Evolutionary conservation across 2,888 invertebrate species (phyloP).

Genomic region (Acrobasis repandana): DNA sequence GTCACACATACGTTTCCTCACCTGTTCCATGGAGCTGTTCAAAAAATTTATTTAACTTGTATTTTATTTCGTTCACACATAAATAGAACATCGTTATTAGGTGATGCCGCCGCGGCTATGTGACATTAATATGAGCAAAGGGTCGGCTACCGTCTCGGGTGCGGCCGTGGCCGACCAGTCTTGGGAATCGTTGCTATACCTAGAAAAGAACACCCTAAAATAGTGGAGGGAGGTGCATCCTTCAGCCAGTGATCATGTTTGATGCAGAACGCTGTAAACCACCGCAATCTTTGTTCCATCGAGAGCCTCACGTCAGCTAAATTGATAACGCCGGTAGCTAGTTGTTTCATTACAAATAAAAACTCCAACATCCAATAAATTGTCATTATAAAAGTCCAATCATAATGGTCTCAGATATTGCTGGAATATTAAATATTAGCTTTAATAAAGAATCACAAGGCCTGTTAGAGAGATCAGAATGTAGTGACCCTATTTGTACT

Average conservation of each 20-base stretch:
- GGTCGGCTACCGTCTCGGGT: slow-evolving; percentile 71
- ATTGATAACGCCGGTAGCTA: slow-evolving; percentile 63
- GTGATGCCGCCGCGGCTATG: slow-evolving; percentile 74
- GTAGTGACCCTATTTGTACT: slow-evolving; percentile 74
- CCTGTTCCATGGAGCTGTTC: slow-evolving; percentile 81
- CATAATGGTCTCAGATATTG: slow-evolving; percentile 72
- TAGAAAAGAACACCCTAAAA: slow-evolving; percentile 83
- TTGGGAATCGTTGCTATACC: slow-evolving; percentile 70
- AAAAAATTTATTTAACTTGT: slow-evolving; percentile 80
- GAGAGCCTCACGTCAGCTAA: slow-evolving; percentile 68
- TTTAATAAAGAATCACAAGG: slow-evolving; percentile 76
- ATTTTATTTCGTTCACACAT: slow-evolving; percentile 77
- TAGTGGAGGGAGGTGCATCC: slow-evolving; percentile 59
- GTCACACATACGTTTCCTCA: slow-evolving; percentile 79
- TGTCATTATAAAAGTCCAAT: slow-evolving; percentile 77
- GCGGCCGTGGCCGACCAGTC: slow-evolving; percentile 62
- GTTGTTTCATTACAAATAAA: slow-evolving; percentile 73
- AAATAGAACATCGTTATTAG: slow-evolving; percentile 77
- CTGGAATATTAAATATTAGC: slow-evolving; percentile 82
- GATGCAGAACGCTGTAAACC: slow-evolving; percentile 47
- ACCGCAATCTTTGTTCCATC: slow-evolving; percentile 50
- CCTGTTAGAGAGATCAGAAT: slow-evolving; percentile 65
- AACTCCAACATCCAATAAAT: slow-evolving; percentile 76
- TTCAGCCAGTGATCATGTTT: slow-evolving; percentile 42
- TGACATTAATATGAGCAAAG: slow-evolving; percentile 78